A percentile compares a stretch with the other conserved stretches of the same genome.
phyloP scores from a whole-genome alignment of 2,797 vertebrate species.

The Eulemur albifrons region DNA sequence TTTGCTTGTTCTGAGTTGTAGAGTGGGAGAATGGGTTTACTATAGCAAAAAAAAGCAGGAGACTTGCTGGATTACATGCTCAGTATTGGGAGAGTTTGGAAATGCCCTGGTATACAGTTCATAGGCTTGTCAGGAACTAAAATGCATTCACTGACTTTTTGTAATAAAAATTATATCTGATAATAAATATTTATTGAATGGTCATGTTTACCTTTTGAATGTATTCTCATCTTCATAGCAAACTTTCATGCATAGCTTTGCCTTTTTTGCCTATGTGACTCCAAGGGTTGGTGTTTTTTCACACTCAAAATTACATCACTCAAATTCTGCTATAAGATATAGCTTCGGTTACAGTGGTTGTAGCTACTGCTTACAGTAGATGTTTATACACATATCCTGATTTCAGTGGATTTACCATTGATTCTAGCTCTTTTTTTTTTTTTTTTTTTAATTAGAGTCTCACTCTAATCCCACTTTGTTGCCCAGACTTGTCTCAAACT shows the following conservation, averaged over 20 bases:
- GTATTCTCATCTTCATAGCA: neutral
- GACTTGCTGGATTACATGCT: neutral
- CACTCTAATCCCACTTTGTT: too few relatives aligned
- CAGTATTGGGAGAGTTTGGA: neutral
- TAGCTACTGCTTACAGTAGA: neutral
- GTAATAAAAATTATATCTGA: neutral
- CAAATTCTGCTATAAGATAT: neutral
- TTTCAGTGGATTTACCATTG: neutral
- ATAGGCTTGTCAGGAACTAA: neutral
- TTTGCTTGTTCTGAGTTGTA: constrained; percentile 20
- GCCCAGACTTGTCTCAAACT: neutral
- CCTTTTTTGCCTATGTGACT: neutral
- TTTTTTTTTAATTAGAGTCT: too few relatives aligned
- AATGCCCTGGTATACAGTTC: neutral
- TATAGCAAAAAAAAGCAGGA: neutral
- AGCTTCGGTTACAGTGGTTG: neutral
- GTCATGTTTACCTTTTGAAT: neutral
- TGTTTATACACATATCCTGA: neutral
- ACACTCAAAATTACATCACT: neutral
- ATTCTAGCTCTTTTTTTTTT: neutral
- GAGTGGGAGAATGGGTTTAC: neutral
- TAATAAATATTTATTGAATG: neutral
- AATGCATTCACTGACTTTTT: neutral
- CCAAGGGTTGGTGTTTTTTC: neutral
- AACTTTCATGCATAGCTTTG: neutral